Conservation (phyloP, 2,888 invertebrate genomes). For the Rhingia rostrata region DNA sequence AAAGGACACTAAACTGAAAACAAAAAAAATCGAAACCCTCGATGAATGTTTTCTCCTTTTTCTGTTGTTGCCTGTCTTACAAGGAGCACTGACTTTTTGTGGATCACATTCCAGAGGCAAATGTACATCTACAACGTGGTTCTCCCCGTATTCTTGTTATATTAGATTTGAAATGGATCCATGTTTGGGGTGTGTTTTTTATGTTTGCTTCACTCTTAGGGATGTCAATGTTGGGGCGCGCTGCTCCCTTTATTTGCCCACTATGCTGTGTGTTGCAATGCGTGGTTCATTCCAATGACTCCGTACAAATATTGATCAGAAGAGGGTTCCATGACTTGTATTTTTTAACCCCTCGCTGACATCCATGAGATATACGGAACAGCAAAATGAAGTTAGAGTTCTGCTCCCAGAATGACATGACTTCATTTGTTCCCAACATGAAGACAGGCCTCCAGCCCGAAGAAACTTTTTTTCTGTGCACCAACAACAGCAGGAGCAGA, state of each 20-base stretch:
- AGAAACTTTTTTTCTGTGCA: slow-evolving; percentile 20
- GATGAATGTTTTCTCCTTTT: slow-evolving; percentile 54
- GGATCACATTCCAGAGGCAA: slow-evolving; percentile 43
- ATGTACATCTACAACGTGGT: background rate
- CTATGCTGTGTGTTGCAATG: slow-evolving; percentile 50
- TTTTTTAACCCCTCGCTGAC: slow-evolving; percentile 29
- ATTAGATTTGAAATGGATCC: slow-evolving; percentile 74
- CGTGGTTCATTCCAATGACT: slow-evolving; percentile 62
- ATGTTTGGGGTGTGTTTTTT: slow-evolving; percentile 69
- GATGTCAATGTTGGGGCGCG: slow-evolving; percentile 21
- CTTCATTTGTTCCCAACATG: slow-evolving; percentile 56
- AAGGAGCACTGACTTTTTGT: slow-evolving; percentile 53
- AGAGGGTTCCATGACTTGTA: slow-evolving; percentile 39
- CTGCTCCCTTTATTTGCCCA: slow-evolving; percentile 58
- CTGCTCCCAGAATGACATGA: slow-evolving; percentile 62
- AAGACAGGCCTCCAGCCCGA: slow-evolving; percentile 42
- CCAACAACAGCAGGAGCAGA: background rate
- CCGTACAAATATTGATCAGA: slow-evolving; percentile 60
- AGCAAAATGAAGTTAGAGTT: slow-evolving; percentile 54
- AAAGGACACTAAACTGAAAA: slow-evolving; percentile 64
- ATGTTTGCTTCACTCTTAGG: slow-evolving; percentile 40
- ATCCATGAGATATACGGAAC: slow-evolving; percentile 10
- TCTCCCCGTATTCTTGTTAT: slow-evolving; percentile 49
- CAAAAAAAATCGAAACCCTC: slow-evolving; percentile 38
- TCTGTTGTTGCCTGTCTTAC: slow-evolving; percentile 20